phyloP scores from a whole-genome alignment of 2,797 vertebrate species.

The Nyctalus aviator region DNA sequence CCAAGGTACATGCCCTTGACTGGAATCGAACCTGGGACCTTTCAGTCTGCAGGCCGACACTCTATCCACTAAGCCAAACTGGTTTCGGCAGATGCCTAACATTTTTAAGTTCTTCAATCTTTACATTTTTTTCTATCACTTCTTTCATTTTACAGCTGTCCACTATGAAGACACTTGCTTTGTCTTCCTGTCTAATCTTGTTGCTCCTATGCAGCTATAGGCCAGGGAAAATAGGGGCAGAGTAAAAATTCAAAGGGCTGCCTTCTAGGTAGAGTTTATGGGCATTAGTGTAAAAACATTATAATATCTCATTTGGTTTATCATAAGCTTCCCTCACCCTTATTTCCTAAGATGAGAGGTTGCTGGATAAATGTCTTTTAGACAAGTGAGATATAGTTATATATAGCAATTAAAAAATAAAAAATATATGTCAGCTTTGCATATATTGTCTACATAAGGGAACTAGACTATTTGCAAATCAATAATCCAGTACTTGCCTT shows the following conservation, averaged over 20 bases:
- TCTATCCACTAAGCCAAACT: too few relatives aligned
- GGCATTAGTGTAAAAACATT: neutral
- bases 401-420: neutral
- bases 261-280: neutral
- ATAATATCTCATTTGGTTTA: neutral
- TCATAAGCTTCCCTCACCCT: neutral
- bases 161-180: neutral
- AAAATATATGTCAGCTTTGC: neutral
- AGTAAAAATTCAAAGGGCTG: neutral
- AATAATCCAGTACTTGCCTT: neutral
- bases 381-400: neutral
- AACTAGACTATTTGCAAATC: constrained; percentile 28
- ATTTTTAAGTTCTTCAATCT: neutral
- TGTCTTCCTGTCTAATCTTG: neutral
- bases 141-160: neutral
- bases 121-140: neutral
- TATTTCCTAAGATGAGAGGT: neutral
- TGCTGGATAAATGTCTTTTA: constrained; percentile 5
- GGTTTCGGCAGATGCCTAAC: neutral
- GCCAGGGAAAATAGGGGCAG: neutral
- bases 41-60: too few relatives aligned
- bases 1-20: too few relatives aligned
- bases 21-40: too few relatives aligned
- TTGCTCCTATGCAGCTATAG: neutral
- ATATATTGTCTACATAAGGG: neutral